Base-by-base conservation (phyloP, 2,888 invertebrate species). In the Hoplodrina blanda region DNA sequence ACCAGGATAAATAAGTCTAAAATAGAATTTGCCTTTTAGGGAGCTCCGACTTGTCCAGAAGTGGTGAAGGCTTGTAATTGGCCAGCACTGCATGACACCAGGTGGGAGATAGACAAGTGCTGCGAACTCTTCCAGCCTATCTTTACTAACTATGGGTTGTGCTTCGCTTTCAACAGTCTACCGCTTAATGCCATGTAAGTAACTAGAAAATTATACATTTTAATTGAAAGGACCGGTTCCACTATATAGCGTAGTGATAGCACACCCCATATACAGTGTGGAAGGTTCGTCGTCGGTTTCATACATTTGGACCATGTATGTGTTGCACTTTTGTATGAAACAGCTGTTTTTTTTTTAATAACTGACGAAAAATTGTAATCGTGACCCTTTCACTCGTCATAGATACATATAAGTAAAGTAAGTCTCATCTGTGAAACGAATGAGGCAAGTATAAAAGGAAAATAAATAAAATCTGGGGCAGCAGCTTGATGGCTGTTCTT, bases 141-240 rank as follows among this genome's bases (percentile, higher is more conserved):
- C 37, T 93, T 94, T 74, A 96, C 96, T 0, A 93, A 95, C 74
- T 94, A 95, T 49, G 96, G 96, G 0, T 78, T 95, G 2, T 96
- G 96, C 69, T 95, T 91, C 53, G 93, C 94, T 3, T 96, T 96
- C 80, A 96, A 96, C 74, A 93, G 93, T 62, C 81, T 96, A 41
- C 95, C 95, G 0, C 85, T 95, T 25, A 94, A 93, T 82, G 94
- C 92, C n/a, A 93, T 95, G 95, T 95, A 80, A 91, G 93, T 88
- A 10, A n/a, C n/a, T n/a, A n/a, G 30, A 46, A 44, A 4, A 25
- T 25, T 1, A 25, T 1, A 1, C 25, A 25, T 25, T 2, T 25
- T 25, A 25, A 8, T 37, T 37, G 2, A 37, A 37, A 37, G 37
- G 10, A 37, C 5, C 33, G 2, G 33, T 37, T 37, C 10, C 37